Base-by-base conservation (phyloP, 2,113 vertebrate genomes). In the Nibea albiflora region DNA sequence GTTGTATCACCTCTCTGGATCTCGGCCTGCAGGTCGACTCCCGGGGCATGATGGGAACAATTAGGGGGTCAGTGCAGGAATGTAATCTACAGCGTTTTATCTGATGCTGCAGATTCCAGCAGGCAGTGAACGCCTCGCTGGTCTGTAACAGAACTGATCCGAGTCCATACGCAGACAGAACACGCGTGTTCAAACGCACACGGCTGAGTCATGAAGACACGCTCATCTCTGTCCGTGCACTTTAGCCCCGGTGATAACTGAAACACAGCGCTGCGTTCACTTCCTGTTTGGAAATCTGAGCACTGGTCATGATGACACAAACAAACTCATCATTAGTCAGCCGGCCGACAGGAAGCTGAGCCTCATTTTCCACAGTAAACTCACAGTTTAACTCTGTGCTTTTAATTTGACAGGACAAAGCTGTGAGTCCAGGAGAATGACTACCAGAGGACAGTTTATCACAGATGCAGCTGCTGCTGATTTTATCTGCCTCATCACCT, bases 31-130 rank as follows among this genome's bases (percentile, higher is more conserved):
- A 14, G 76, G 56, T 65, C 53, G 1, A 46, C 60, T 61, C 85
- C 44, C 11, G 5, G 50, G 24, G 78, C 75, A 76, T 62, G 65
- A 77, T 84, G 89, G 82, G 80, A 87, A 72, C 56, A 84, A 88
- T 88, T 76, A 92, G 24, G 42, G 83, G 66, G 15, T 76, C 54
- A 3, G 71, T 19, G 65, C 12, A 78, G 85, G 89, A 90, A 86
- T 80, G 85, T 62, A 14, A 78, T 77, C 62, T 56, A 2, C 16
- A 0, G 61, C 31, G 16, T 62, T 50, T 85, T 80, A 81, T 86
- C 87, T 78, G 87, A 86, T 75, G 10, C 68, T 65, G 4, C 0
- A 46, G 74, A 74, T 71, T 85, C 82, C 82, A 58, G 35, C 3
- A 4, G 44, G 11, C 15, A 73, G 5, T 7, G 44, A 78, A 86